Base-by-base conservation (phyloP, 2,797 vertebrate species). In the Apodemus agrarius region DNA sequence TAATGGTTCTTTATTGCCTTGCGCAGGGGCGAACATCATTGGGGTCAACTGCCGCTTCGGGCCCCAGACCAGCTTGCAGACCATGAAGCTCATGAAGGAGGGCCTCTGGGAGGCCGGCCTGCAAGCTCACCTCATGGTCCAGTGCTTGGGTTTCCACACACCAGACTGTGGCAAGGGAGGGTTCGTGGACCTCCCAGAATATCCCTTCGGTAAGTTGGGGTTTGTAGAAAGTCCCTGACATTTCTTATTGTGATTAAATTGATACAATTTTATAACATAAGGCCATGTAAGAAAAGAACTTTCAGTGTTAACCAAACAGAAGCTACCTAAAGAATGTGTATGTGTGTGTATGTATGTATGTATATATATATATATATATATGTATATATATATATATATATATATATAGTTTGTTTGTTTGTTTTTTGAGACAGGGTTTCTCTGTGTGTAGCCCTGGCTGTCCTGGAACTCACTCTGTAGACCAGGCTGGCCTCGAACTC, bases 21-120 rank as follows among this genome's bases (percentile, higher is more conserved):
- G 83, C 17, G 0, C 92, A 99, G 99, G 99, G 85, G 99, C 99
- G 61, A 97, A 99, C 22, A 98, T 99, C 49, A 96, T 99, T 82
- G 99, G 99, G 0, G 97, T 99, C 52, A 99, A 99, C 98, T 99
- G 99, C 97, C 99, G 99, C 97, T 99, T 99, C 98, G 99, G 99
- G 97, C 99, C 99, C 0, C 93, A 98, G 91, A 99, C 97, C 93
- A 99, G 96, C 46, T 97, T 99, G 91, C 98, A 98, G 98, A 99
- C 99, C 0, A 97, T 99, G 97, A 98, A 97, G 97, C 97, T 99
- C 98, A 99, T 99, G 99, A 99, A 99, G 98, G 98, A 99, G 29
- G 99, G 99, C 0, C 98, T 99, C 94, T 98, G 98, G 96, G 98
- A 98, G 57, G 99, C 99, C 0, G 99, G 99, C 0, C 98, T 99